These are phyloP conservation scores for Telenomus remus DNA, from an alignment of 1,140 invertebrate species.

Conservation along the genomic window DNA sequence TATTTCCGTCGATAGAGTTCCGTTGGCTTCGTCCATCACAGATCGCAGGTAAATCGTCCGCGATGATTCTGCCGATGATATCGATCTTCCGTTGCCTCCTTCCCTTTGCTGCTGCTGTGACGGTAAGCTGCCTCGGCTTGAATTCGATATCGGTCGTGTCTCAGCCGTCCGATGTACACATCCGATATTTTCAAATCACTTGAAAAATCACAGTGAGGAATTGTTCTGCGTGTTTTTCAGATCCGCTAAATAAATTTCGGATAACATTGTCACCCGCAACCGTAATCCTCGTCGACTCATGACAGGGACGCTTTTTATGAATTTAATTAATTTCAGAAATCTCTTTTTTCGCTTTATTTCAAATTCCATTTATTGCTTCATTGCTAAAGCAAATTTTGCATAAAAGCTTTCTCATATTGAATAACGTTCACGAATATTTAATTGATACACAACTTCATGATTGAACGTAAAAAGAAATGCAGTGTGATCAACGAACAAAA, in stretches of 20 bases:
- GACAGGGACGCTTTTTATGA: background rate
- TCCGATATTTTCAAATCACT: conserved; percentile 50
- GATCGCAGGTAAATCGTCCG: conserved; percentile 64
- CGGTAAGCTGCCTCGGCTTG: conserved; percentile 47
- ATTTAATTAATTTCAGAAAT: background rate
- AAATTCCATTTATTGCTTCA: too few species aligned
- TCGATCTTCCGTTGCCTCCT: conserved; percentile 16
- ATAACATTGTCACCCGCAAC: conserved; percentile 8
- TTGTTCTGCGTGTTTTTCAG: conserved; percentile 24
- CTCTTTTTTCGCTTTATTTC: too few species aligned
- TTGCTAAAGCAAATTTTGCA: too few species aligned
- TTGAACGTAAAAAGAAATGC: too few species aligned
- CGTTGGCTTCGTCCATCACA: conserved; percentile 57
- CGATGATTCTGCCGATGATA: conserved; percentile 61
- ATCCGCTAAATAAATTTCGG: conserved; percentile 40
- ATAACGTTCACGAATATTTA: too few species aligned
- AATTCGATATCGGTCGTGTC: conserved; percentile 60
- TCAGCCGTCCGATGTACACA: conserved; percentile 49
- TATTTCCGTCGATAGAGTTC: conserved; percentile 55
- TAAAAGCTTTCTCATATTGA: too few species aligned
- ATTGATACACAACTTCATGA: too few species aligned
- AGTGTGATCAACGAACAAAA: too few species aligned
- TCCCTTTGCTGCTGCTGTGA: conserved; percentile 21
- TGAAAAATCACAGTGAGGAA: conserved; percentile 54
- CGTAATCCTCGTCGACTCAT: too few species aligned